Base-by-base conservation (phyloP, 2,113 vertebrate species). In the Sinocyclocheilus rhinocerous region DNA sequence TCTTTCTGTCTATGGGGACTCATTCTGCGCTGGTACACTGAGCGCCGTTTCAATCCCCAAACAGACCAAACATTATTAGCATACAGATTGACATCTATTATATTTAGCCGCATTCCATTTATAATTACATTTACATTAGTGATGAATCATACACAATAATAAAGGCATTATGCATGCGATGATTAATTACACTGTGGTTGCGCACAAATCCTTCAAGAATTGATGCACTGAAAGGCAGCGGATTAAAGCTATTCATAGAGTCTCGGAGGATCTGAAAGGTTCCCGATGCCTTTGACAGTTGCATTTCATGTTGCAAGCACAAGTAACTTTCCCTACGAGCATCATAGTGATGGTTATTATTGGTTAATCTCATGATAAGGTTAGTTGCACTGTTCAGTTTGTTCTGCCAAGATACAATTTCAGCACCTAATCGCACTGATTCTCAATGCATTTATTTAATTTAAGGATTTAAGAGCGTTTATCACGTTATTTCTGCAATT, bases 51-150 rank as follows among this genome's bases (percentile, higher is more conserved):
- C 52, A 59, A 59, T 81, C 12, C 39, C n/a, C n/a, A 48, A 50
- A 76, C n/a, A 52, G 39, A 24, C 36, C 7, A 18, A 42, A 33
- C n/a, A 24, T n/a, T 45, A 16, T 67, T 39, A 55, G 55, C 81
- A 79, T 84, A 24, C 9, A 50, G 42, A 84, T 84, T 59, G 80
- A 72, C 59, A 61, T 45, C 42, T 84, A 52, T n/a, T 52, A 83
- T 83, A 75, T 84, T 6, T 8, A 84, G 26, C 5, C 22, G 13
- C 26, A 73, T 87, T 72, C n/a, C 76, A 55, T 36, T 55, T 83
- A 55, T 55, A 70, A 83, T 36, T n/a, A 61, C 9, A 80, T 80
- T 24, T 85, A 67, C 48, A 76, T 50, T 81, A 42, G 55, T 65
- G 55, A 75, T 63, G 73, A 26, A 52, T 81, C 69, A 63, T 11